Evolutionary conservation across 2,888 invertebrate species (phyloP).

Genomic region (Chrysomela aeneicollis): DNA sequence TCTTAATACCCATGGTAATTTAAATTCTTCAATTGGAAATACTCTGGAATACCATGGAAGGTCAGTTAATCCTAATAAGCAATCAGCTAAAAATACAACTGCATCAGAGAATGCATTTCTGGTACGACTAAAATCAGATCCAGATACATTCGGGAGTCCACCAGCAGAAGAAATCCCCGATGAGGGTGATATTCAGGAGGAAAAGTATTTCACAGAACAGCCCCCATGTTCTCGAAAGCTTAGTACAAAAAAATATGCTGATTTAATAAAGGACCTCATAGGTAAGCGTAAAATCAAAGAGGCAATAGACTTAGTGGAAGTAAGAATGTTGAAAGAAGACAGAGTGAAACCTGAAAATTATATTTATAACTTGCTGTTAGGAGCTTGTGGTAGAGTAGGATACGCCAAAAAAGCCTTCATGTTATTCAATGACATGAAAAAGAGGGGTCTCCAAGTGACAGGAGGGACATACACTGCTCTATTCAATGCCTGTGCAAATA

Average conservation of each 20-base stretch:
- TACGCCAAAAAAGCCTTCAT: conserved; percentile 87
- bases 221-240: conserved; percentile 64
- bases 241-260: conserved; percentile 72
- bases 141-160: conserved; percentile 67
- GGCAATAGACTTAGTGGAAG: conserved; percentile 81
- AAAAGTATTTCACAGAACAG: conserved; percentile 65
- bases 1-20: neutral
- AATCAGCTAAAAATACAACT: neutral
- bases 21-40: neutral
- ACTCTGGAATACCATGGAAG: neutral
- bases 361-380: conserved; percentile 84
- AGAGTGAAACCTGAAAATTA: conserved; percentile 80
- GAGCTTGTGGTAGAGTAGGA: conserved; percentile 83
- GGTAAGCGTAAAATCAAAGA: conserved; percentile 72
- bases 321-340: conserved; percentile 79
- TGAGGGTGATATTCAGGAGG: conserved; percentile 69
- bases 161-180: conserved; percentile 50
- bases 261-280: conserved; percentile 74
- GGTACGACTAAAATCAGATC: conserved; percentile 61
- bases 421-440: conserved; percentile 84
- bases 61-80: neutral
- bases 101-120: conserved; percentile 51
- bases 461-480: conserved; percentile 83
- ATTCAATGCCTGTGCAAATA: conserved; percentile 88
- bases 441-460: conserved; percentile 71